Evolutionary conservation across 2,797 vertebrate genomes (phyloP), one percentile per base, ranked within the genome.

Genomic region (Phaenicophaeus curvirostris): DNA sequence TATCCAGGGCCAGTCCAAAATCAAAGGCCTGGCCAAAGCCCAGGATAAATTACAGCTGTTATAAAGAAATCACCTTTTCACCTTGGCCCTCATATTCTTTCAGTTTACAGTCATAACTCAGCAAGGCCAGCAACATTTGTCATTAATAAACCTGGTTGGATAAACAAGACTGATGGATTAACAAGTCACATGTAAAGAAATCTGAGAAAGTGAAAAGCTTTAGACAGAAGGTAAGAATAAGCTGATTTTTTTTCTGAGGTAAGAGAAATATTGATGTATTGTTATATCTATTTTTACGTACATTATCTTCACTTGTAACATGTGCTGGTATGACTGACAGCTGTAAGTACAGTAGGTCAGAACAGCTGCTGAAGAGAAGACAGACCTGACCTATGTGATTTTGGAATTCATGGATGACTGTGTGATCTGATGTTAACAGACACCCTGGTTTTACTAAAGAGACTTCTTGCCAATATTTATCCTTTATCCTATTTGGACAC

Each of bases 41-140:
- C 90, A 94, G 97, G 97, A 98, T 97, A 97, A 97, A 97, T 98
- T 96, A 97, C 97, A 98, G 97, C 97, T 97, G 97, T 96, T 97
- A 95, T 95, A 95, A 97, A 97, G 97, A 95, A 96, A 98, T 97
- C 97, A 97, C 97, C 97, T 97, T 97, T 97, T 97, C 96, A 96
- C 96, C 96, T 96, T 94, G 92, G 94, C 93, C 94, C 97, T 97
- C 97, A 95, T 97, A 96, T 96, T 97, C 96, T 95, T 97, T 93
- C 88, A 94, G 95, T 97, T 97, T 97, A 97, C 92, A 96, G 96
- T 97, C 95, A 96, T 96, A 96, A 97, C 96, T 97, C 97, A 93
- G 80, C 37, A 94, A 97, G 93, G 85, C 88, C 96, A 90, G 95
- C 93, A 94, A 94, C 95, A 96, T 97, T 98, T 97, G 97, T 95